Conservation (phyloP, 2,888 invertebrate genomes). For the Euproctis similis region DNA sequence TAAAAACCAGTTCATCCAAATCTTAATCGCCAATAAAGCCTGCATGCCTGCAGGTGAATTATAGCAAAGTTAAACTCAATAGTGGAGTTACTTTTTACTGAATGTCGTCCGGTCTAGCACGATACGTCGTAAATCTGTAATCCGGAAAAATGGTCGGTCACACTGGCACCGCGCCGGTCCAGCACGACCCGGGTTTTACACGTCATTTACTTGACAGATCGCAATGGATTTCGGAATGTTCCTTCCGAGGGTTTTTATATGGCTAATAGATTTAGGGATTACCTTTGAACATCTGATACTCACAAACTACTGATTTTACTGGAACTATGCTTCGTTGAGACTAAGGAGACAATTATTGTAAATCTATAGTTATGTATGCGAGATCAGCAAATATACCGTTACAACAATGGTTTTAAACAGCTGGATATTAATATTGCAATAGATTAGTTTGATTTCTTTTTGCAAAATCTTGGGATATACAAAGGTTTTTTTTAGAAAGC, state of each 20-base stretch:
- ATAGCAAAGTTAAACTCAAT: constrained; percentile 29
- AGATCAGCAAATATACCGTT: too few species aligned
- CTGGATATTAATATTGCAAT: too few species aligned
- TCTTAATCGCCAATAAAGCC: constrained; percentile 3
- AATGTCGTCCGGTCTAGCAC: constrained; percentile 29
- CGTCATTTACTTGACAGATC: constrained; percentile 48
- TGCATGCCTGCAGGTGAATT: constrained; percentile 18
- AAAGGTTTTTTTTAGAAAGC: too few species aligned
- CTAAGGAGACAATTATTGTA: too few species aligned
- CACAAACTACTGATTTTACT: too few species aligned
- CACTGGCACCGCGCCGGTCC: constrained; percentile 20
- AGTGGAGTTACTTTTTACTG: constrained; percentile 31
- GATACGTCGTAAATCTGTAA: constrained; percentile 53
- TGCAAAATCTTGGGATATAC: too few species aligned
- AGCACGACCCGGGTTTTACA: constrained; percentile 35
- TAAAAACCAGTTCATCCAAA: neutral
- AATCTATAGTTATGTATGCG: too few species aligned
- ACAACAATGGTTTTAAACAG: too few species aligned
- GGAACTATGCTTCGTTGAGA: too few species aligned
- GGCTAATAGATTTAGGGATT: too few species aligned
- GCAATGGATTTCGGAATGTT: constrained; percentile 13
- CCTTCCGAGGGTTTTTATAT: constrained; percentile 4
- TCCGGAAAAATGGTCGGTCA: constrained; percentile 64
- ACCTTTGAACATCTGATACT: too few species aligned
- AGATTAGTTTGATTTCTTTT: too few species aligned